Evolutionary conservation across 2,888 invertebrate genomes (phyloP).

Genomic region (Drosophila infuscata): DNA sequence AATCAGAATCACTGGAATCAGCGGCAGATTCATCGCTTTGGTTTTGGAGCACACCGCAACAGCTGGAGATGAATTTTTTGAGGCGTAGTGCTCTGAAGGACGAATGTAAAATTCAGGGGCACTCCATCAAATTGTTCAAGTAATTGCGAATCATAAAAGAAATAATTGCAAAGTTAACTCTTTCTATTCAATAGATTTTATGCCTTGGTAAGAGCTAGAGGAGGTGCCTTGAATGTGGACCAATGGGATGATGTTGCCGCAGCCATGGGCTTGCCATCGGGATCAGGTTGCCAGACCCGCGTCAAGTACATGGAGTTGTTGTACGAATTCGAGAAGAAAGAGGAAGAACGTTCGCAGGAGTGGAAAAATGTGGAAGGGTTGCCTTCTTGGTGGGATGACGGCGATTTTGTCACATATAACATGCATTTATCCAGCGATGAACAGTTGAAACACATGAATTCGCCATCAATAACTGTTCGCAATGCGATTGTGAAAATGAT

Average conservation of each 20-base stretch:
- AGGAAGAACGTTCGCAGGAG: constrained; percentile 26
- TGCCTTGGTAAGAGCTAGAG: constrained; percentile 32
- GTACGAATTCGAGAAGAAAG: constrained; percentile 33
- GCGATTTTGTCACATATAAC: constrained; percentile 24
- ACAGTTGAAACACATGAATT: neutral
- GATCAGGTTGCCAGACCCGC: constrained; percentile 25
- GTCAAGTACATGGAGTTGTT: constrained; percentile 42
- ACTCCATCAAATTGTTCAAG: constrained; percentile 42
- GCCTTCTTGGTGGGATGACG: constrained; percentile 52
- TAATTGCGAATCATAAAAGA: neutral
- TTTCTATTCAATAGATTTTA: constrained; percentile 21
- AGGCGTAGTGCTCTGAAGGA: constrained; percentile 25
- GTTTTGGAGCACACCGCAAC: constrained; percentile 44
- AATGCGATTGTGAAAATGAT: constrained; percentile 41
- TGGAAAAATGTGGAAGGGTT: constrained; percentile 9
- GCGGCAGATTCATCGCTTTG: constrained; percentile 29
- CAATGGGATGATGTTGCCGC: constrained; percentile 44
- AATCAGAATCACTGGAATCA: neutral
- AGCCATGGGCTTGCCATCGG: constrained; percentile 29
- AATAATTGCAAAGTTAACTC: neutral
- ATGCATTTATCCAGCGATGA: neutral
- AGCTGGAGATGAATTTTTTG: constrained; percentile 39
- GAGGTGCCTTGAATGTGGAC: constrained; percentile 42
- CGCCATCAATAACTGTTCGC: constrained; percentile 7
- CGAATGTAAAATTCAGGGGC: constrained; percentile 25